phyloP scores from a whole-genome alignment of 2,797 vertebrate species.

The Merluccius polli region DNA sequence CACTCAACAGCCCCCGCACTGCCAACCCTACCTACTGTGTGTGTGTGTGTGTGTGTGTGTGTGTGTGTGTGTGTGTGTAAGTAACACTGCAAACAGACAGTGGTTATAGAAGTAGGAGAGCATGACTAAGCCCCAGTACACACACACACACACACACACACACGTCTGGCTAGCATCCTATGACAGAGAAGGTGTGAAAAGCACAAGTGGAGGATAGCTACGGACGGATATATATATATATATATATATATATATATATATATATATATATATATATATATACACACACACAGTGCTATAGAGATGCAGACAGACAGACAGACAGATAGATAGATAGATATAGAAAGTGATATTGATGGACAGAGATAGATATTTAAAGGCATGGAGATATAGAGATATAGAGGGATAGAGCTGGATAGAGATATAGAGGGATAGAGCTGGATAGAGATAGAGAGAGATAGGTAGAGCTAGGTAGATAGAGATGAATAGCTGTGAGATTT shows the following conservation, averaged over 20 bases:
- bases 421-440: too few relatives aligned
- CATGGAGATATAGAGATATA: too few relatives aligned
- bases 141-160: constrained; percentile 13
- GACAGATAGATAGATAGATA: too few relatives aligned
- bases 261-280: too few relatives aligned
- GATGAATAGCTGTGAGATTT: not conserved
- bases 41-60: constrained; percentile 1
- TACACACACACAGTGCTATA: not conserved
- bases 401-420: too few relatives aligned
- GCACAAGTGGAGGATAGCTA: constrained; percentile 39
- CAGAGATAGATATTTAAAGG: too few relatives aligned
- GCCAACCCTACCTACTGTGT: not conserved
- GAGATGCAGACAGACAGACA: not conserved
- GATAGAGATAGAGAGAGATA: too few relatives aligned
- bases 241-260: too few relatives aligned
- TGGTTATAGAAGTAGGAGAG: not conserved
- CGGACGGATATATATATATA: not conserved
- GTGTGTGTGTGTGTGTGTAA: constrained; percentile 27
- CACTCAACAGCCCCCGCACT: not conserved
- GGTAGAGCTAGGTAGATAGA: not conserved
- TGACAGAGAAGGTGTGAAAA: constrained; percentile 65
- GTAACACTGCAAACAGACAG: constrained; percentile 21
- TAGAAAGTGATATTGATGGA: too few relatives aligned
- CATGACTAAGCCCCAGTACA: constrained; percentile 6
- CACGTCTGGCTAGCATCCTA: constrained; percentile 63